Conservation (phyloP, 2,797 vertebrate species). For the Ambastaia sidthimunki region DNA sequence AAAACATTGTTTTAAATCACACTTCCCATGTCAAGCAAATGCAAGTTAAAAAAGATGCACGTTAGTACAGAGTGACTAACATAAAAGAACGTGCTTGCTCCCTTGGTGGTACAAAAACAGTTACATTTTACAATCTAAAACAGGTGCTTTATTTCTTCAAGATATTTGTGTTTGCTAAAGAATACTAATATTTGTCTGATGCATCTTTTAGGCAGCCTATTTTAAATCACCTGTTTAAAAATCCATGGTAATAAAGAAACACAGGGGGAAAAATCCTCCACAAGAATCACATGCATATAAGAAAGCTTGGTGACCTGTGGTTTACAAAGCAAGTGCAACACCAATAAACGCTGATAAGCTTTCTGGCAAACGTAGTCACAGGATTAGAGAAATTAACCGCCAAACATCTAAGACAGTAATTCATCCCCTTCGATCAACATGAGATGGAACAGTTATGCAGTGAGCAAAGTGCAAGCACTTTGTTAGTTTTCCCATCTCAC, state of each 20-base stretch:
- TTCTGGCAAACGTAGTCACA: slow-evolving; percentile 47
- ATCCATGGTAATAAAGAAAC: slow-evolving; percentile 1
- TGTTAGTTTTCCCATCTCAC: slow-evolving; percentile 69
- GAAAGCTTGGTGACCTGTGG: slow-evolving; percentile 39
- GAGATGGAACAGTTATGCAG: slow-evolving; percentile 34
- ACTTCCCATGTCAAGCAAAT: background rate
- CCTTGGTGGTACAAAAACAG: slow-evolving; percentile 19
- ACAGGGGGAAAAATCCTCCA: background rate
- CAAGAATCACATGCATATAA: background rate
- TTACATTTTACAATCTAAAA: slow-evolving; percentile 24
- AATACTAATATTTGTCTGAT: background rate
- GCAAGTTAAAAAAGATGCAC: slow-evolving; percentile 18
- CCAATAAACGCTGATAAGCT: slow-evolving; percentile 72
- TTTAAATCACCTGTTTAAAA: background rate
- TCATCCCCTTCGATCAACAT: slow-evolving; percentile 5
- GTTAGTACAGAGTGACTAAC: background rate
- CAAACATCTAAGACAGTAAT: slow-evolving; percentile 24
- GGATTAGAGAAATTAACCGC: slow-evolving; percentile 58
- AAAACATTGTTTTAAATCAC: slow-evolving; percentile 27
- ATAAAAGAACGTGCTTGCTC: slow-evolving; percentile 18
- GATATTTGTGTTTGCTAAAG: slow-evolving; percentile 11
- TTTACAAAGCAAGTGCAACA: slow-evolving; percentile 69
- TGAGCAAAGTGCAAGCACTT: slow-evolving; percentile 70
- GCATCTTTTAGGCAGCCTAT: background rate
- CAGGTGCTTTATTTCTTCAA: slow-evolving; percentile 24